phyloP scores from a whole-genome alignment of 37 sponge, comb jelly and placozoan species.

The Tethya wilhelma region DNA sequence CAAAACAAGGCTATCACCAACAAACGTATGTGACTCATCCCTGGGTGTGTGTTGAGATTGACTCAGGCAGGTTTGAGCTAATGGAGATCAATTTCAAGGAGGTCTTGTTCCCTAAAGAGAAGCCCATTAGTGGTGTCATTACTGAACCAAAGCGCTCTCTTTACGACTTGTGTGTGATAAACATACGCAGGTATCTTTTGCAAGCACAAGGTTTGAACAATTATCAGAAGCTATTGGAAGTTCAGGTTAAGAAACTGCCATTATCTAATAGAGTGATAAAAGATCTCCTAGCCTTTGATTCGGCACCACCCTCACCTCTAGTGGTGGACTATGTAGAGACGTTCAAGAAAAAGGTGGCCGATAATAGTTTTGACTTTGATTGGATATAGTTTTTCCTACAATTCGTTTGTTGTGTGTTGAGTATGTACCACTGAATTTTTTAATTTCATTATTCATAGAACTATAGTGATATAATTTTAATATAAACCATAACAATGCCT shows the following conservation, averaged over 20 bases:
- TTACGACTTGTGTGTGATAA: neutral
- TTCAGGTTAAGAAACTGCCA: neutral
- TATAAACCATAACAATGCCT: no score
- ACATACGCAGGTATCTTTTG: neutral
- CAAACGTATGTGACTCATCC: conserved; percentile 20
- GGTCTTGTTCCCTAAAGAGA: conserved; percentile 1
- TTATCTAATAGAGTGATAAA: neutral
- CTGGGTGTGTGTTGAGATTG: conserved; percentile 5
- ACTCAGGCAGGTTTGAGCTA: neutral
- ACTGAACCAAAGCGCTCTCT: neutral
- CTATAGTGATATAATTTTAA: no score
- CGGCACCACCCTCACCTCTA: neutral
- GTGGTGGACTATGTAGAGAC: neutral
- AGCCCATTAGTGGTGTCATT: neutral
- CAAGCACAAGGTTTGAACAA: neutral
- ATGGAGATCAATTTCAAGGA: conserved; percentile 13
- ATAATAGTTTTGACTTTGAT: no score
- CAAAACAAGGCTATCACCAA: neutral
- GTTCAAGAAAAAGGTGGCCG: no score
- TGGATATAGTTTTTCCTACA: no score
- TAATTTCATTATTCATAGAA: no score
- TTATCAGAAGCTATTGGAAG: neutral
- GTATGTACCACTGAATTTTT: no score
- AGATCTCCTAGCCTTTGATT: conserved; percentile 6
- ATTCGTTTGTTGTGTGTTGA: no score